Evolutionary conservation across 2,888 invertebrate species (phyloP).

Genomic region (Cheilosia vernalis): DNA sequence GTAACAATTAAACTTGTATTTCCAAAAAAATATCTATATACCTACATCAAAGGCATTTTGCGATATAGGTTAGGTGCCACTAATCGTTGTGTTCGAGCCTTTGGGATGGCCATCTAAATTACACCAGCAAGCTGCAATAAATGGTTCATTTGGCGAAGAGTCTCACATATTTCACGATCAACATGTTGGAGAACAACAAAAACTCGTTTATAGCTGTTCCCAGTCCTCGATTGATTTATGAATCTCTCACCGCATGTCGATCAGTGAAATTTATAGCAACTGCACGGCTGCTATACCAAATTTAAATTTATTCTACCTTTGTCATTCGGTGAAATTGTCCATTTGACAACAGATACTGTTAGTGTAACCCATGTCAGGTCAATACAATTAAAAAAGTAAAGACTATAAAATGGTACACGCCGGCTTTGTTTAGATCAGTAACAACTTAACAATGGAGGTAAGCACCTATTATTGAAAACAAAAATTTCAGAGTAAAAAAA

Average conservation of each 20-base stretch:
- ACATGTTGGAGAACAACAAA: background rate
- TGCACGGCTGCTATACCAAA: background rate
- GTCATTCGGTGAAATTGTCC: background rate
- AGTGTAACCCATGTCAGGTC: background rate
- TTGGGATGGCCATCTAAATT: no score
- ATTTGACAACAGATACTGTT: background rate
- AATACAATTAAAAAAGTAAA: background rate
- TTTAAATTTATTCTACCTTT: slow-evolving; percentile 4
- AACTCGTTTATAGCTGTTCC: background rate
- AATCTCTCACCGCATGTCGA: slow-evolving; percentile 10
- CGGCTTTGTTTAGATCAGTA: background rate
- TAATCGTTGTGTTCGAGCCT: no score
- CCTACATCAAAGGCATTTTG: no score
- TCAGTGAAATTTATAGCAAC: slow-evolving; percentile 2
- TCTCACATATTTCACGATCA: background rate
- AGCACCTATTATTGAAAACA: background rate
- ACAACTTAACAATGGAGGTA: slow-evolving; percentile 44
- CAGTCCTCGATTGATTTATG: slow-evolving; percentile 12
- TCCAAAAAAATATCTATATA: no score
- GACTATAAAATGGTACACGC: slow-evolving; percentile 9
- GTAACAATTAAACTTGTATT: no score
- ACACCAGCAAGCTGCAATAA: no score
- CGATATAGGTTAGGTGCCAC: no score
- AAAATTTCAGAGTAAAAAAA: background rate
- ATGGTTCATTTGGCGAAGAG: no score